Evolutionary conservation across 2,797 vertebrate species (phyloP).

Genomic region (Xiphorhynchus erythropygius): DNA sequence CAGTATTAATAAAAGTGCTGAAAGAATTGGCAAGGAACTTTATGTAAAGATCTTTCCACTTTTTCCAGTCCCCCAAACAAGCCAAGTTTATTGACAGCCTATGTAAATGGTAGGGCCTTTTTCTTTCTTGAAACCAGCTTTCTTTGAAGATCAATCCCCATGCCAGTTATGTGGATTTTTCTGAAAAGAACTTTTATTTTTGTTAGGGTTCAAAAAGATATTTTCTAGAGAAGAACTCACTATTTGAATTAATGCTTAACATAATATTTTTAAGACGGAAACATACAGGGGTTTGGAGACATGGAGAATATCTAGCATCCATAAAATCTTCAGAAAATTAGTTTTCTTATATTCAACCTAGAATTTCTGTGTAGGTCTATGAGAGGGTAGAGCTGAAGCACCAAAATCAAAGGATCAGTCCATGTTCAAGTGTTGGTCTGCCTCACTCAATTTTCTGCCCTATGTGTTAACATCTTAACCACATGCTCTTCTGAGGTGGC

Average conservation of each 20-base stretch:
- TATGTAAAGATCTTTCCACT: background rate
- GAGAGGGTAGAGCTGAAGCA: background rate
- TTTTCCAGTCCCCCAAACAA: background rate
- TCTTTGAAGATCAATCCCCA: background rate
- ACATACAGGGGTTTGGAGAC: background rate
- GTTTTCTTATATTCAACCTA: background rate
- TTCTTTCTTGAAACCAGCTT: background rate
- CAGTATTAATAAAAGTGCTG: background rate
- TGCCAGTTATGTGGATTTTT: background rate
- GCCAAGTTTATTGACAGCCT: background rate
- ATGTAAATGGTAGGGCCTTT: background rate
- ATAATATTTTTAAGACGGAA: background rate
- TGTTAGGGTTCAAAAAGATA: background rate
- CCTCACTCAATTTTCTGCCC: background rate
- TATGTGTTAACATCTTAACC: background rate
- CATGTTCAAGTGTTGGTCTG: background rate
- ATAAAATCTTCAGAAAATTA: background rate
- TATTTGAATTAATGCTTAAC: background rate
- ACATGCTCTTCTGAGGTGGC: background rate
- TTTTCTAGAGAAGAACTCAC: background rate
- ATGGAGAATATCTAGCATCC: background rate
- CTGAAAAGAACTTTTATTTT: background rate
- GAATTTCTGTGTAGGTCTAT: background rate
- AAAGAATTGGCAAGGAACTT: background rate
- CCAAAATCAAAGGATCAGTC: fast-evolving